Evolutionary conservation across 53 echinoderm and acorn worm genomes (phyloP).

Genomic region (Crossaster papposus): DNA sequence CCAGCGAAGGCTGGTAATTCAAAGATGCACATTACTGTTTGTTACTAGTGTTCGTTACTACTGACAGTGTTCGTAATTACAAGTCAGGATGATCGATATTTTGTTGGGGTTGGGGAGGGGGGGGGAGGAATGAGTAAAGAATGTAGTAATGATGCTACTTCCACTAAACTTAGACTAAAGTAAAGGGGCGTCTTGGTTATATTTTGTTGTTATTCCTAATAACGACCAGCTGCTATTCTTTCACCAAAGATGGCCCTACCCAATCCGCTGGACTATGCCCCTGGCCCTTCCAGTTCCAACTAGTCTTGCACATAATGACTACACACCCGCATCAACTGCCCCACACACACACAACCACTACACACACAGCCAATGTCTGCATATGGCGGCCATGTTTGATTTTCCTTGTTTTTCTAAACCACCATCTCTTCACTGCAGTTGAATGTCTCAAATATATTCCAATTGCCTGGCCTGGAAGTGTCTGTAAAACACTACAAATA

Average conservation of each 20-base stretch:
- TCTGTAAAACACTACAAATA: neutral
- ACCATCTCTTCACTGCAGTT: neutral
- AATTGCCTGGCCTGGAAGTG: neutral
- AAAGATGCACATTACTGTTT: too few relatives aligned
- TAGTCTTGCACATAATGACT: neutral
- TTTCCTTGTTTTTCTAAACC: slow-evolving; percentile 24
- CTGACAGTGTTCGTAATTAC: too few relatives aligned
- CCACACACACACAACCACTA: too few relatives aligned
- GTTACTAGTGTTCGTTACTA: too few relatives aligned
- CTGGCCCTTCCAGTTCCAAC: neutral
- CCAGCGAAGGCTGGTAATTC: too few relatives aligned
- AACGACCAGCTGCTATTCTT: neutral
- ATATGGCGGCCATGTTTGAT: slow-evolving; percentile 50
- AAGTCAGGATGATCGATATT: too few relatives aligned
- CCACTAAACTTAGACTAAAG: too few relatives aligned
- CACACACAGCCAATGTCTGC: too few relatives aligned
- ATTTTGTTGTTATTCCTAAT: neutral
- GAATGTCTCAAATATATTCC: neutral
- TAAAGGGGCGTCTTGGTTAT: too few relatives aligned
- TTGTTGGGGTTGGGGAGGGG: too few relatives aligned
- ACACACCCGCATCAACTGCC: slow-evolving; percentile 11
- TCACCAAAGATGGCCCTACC: neutral
- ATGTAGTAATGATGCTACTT: too few relatives aligned
- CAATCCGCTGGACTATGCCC: neutral
- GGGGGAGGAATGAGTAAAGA: too few relatives aligned